A percentile compares a stretch with the other conserved stretches of the same genome.
Conservation (phyloP, 2,888 invertebrate species). For the Synergus itoensis region DNA sequence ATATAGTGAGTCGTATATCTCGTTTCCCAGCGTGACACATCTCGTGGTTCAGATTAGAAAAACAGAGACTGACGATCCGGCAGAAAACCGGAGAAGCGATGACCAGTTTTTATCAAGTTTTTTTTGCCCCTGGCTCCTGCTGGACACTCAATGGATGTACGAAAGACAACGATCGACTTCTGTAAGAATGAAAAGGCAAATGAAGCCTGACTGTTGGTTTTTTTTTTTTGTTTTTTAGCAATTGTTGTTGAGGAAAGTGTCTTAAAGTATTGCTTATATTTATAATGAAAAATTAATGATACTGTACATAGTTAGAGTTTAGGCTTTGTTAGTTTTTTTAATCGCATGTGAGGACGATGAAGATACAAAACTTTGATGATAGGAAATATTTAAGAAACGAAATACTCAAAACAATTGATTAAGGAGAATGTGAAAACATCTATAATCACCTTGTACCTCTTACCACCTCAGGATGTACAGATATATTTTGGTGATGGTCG, state of each 20-base stretch:
- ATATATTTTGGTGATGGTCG: conserved; percentile 50
- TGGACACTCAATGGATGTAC: conserved; percentile 15
- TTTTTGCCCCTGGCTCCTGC: conserved; percentile 19
- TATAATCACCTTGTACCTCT: neutral
- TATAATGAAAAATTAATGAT: conserved; percentile 10
- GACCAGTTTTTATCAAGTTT: conserved; percentile 38
- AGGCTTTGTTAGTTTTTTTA: conserved; percentile 8
- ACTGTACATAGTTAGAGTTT: conserved; percentile 17
- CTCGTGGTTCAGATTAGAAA: conserved; percentile 24
- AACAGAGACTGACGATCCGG: conserved; percentile 50
- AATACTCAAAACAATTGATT: conserved; percentile 34
- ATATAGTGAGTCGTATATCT: neutral
- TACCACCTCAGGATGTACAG: conserved; percentile 46
- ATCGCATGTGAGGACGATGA: neutral
- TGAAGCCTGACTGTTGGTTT: conserved; percentile 29
- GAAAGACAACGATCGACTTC: conserved; percentile 20
- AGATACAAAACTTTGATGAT: neutral
- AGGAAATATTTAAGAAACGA: conserved; percentile 5
- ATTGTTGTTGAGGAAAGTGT: conserved; percentile 3
- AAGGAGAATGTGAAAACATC: conserved; percentile 29
- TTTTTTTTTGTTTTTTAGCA: conserved; percentile 11
- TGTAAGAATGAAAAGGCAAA: conserved; percentile 24
- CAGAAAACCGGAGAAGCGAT: conserved; percentile 44
- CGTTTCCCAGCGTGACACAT: conserved; percentile 1
- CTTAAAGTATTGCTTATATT: conserved; percentile 17